These are phyloP conservation scores for Corythucha ciliata DNA, from an alignment of 2,888 invertebrate species.

Conservation along the genomic window DNA sequence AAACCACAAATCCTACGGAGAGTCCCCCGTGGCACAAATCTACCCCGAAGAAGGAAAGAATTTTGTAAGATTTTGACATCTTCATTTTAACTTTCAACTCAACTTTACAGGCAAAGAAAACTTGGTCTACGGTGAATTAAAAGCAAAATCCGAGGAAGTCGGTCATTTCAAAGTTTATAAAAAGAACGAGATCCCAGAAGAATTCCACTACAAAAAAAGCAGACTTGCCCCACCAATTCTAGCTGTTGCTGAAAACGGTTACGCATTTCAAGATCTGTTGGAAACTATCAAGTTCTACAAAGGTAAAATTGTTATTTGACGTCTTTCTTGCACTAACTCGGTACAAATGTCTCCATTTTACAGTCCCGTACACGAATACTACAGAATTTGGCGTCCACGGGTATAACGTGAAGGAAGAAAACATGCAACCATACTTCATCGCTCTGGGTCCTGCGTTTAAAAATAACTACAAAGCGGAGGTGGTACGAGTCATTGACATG, in stretches of 20 bases:
- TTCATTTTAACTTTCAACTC: not conserved
- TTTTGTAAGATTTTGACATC: not conserved
- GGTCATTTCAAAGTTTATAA: constrained; percentile 48
- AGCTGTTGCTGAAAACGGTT: constrained; percentile 53
- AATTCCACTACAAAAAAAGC: constrained; percentile 55
- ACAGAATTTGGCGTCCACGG: no score
- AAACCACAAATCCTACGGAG: constrained; percentile 46
- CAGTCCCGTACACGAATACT: no score
- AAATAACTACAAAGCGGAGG: no score
- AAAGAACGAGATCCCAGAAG: constrained; percentile 49
- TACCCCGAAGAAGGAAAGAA: constrained; percentile 48
- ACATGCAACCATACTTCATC: no score
- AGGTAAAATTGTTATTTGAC: no score
- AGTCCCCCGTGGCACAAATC: constrained; percentile 51
- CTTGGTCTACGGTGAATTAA: constrained; percentile 37
- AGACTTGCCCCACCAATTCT: constrained; percentile 51
- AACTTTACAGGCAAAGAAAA: constrained; percentile 43
- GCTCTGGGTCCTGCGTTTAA: no score
- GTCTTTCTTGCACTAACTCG: no score
- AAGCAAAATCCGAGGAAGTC: not conserved
- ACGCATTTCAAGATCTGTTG: constrained; percentile 51
- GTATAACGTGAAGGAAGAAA: no score
- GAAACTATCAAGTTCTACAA: no score
- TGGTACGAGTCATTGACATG: no score
- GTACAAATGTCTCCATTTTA: no score